Percentiles rank a stretch among this genome's conserved stretches.
These are phyloP conservation scores for Speoplatyrhinus poulsoni DNA, from an alignment of 2,113 vertebrate species.

Conservation along the genomic window DNA sequence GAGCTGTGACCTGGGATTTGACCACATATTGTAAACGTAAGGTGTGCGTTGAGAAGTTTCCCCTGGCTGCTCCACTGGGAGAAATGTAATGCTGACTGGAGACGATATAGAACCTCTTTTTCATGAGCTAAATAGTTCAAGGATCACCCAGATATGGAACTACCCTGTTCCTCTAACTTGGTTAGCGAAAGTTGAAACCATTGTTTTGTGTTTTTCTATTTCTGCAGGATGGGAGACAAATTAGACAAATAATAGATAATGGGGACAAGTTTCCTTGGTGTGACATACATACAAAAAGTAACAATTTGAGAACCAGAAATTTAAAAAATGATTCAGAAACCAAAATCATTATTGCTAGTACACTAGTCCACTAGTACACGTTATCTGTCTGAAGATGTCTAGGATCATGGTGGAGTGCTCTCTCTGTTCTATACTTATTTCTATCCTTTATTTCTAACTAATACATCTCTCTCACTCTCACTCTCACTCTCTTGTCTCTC, in stretches of 20 bases:
- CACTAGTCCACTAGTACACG: background rate
- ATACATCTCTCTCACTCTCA: background rate
- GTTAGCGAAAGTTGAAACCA: too few species aligned
- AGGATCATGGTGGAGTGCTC: background rate
- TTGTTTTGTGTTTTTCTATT: too few species aligned
- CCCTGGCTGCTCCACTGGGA: conserved; percentile 23
- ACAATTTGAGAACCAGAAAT: too few species aligned
- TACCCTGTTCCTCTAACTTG: too few species aligned
- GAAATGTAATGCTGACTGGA: conserved; percentile 1
- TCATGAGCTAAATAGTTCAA: background rate
- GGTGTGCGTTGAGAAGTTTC: conserved; percentile 41
- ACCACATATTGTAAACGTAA: conserved; percentile 56
- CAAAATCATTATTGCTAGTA: background rate
- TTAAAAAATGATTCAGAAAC: too few species aligned
- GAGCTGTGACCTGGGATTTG: conserved; percentile 39
- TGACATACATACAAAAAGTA: too few species aligned
- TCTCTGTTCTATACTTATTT: conserved; percentile 11
- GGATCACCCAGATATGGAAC: too few species aligned
- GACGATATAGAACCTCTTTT: conserved; percentile 2
- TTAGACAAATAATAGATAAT: too few species aligned
- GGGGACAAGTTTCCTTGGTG: too few species aligned
- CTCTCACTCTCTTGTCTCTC: background rate
- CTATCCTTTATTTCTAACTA: conserved; percentile 22
- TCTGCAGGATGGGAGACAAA: too few species aligned
- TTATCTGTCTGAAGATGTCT: background rate